Base-by-base conservation (phyloP, 2,888 invertebrate genomes). In the Oxycera nigricornis region DNA sequence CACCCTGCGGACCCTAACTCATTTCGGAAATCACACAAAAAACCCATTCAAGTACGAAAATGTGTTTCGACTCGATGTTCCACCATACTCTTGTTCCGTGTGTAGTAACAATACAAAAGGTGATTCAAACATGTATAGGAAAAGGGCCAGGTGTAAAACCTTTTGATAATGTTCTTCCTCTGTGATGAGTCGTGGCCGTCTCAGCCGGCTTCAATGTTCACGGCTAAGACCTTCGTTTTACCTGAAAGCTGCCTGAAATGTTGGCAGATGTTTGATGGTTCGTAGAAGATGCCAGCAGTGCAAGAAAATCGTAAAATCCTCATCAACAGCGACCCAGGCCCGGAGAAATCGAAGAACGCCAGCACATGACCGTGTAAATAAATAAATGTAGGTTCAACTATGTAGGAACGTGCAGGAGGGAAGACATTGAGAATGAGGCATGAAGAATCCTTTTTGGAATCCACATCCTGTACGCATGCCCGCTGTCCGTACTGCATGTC, bases 141-240 rank as follows among this genome's bases (percentile, higher is more conserved):
- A 67, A 70, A 70, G 70, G 70, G 70, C 70, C 70, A 70, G 70
- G 70, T 70, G 70, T 70, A 70, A 70, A 70, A 70, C 31, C 52
- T 52, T 55, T 70, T 30, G 70, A 70, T 70, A 55, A 70, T 70
- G 55, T 70, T 70, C 52, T 55, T 30, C 52, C 70, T 70, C 31
- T 35, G 70, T 70, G 70, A 55, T 70, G 70, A 70, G 70, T 70
- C 52, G 28, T 28, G 28, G 30, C 11, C 31, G 30, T 59, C 39
- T 26, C 62, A 35, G 11, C 20, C 62, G 22, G 35, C 62, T 2
- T 7, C 20, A 20, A n/a, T 59, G 14, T 61, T 6, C 22, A 17
- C 62, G 31, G 22, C 24, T 62, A 62, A 62, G 35, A 62, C 22
- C 35, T 31, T 62, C 62, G 62, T 62, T 62, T 62, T 62, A 62